Evolutionary conservation across 2,797 vertebrate species (phyloP), one percentile per base, ranked within the genome.

Genomic region (Huso huso): DNA sequence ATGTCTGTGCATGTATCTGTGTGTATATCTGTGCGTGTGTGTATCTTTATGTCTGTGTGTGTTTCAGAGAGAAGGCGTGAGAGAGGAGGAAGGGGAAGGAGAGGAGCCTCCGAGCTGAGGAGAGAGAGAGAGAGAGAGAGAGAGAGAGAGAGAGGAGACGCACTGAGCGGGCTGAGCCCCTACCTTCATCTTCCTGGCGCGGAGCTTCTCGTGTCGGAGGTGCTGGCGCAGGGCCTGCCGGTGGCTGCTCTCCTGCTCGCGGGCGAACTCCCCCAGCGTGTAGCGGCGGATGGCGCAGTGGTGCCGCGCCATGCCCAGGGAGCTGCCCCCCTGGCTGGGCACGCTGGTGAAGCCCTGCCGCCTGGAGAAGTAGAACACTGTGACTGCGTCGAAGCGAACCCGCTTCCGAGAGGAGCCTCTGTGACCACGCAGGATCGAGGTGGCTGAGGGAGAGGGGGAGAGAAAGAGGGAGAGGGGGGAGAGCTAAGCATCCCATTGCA

Each of bases 281-380:
- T 96, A 98, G 80, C 85, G 90, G 18, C 90, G 88, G 60, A 96
- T 91, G 68, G 92, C 93, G 76, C 91, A 94, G 85, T 97, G 95
- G 72, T 90, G 93, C 0, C 88, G 92, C 6, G 94, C 95, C 95
- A 98, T 98, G 71, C 95, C 95, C 83, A 98, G 84, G 7, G 94
- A 96, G 84, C 95, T 96, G 67, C 95, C 95, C 0, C 95, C 95
- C 65, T 96, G 95, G 81, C 95, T 97, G 83, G 95, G 95, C 75
- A 98, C 95, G 6, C 95, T 97, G 81, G 95, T 96, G 81, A 97
- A 97, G 12, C 95, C 94, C 83, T 97, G 95, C 66, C 91, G 90
- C 63, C 94, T 87, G 62, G 94, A 93, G 64, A 97, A 98, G 86
- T 96, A 97, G 77, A 95, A 97, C 23, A 97, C 94, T 0, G 95